Evolutionary conservation across 2,113 vertebrate species (phyloP).

Genomic region (Onychostoma macrolepis): DNA sequence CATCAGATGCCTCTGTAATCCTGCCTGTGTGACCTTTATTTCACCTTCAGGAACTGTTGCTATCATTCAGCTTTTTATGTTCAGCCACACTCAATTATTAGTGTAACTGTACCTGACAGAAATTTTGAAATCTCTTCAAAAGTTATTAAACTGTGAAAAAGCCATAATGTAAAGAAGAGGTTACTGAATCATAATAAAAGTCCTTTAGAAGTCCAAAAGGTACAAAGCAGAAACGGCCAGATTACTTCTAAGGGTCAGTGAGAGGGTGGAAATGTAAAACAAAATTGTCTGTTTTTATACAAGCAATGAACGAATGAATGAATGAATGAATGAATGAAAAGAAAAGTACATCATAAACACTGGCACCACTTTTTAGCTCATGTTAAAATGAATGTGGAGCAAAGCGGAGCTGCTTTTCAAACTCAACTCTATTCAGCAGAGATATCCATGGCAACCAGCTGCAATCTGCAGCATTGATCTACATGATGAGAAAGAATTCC

Average conservation of each 20-base stretch:
- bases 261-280: background rate
- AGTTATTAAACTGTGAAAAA: background rate
- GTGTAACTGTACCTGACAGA: background rate
- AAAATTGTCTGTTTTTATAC: background rate
- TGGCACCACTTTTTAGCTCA: background rate
- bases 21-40: background rate
- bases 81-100: background rate
- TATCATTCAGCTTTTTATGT: background rate
- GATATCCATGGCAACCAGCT: conserved; percentile 13
- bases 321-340: background rate
- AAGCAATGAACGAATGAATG: background rate
- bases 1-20: conserved; percentile 8
- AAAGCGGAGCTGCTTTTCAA: background rate
- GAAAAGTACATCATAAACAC: background rate
- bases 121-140: background rate
- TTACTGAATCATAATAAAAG: background rate
- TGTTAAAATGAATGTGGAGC: background rate
- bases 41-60: background rate
- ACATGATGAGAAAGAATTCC: conserved; percentile 18
- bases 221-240: background rate
- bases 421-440: background rate
- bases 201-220: background rate
- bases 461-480: conserved; percentile 15
- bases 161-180: too few species aligned
- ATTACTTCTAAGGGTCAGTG: background rate